Evolutionary conservation across 2,797 vertebrate species (phyloP), one percentile per base, ranked within the genome.

Genomic region (Dermochelys coriacea): DNA sequence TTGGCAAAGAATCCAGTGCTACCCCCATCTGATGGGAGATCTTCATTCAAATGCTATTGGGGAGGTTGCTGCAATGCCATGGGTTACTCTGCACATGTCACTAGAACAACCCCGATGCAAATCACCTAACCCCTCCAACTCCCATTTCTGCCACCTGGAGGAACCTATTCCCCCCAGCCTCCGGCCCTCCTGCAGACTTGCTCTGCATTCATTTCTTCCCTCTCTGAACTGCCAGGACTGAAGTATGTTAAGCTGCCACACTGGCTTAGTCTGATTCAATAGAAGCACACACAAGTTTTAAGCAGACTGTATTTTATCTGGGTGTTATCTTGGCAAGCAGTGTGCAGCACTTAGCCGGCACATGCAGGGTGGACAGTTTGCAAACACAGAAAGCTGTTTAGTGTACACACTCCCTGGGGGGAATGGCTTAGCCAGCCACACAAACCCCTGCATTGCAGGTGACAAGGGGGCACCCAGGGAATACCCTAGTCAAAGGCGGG

Each of bases 241-340:
- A 86, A 97, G 94, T 80, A 0, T 80, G 95, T 96, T 94, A 93
- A 96, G 81, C 82, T 97, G 96, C 89, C 96, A 97, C 54, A 1
- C 25, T 0, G 77, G 88, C 83, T 97, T 94, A 94, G 91, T 89
- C 61, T 74, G 93, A 95, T 82, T 81, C 90, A 6, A 16, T 18
- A 75, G 25, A 29, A 92, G 90, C 90, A 2, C 93, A 87, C 80
- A 37, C 83, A 95, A 94, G 94, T 97, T 97, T 97, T 61, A 97
- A 95, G 87, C 85, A 41, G 96, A 1, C 55, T 14, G 79, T 61
- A 8, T 89, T 90, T 86, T 51, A 87, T 14, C 55, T 14, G 0
- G 78, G 91, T 8, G 23, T 89, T 89, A 82, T 91, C 92, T 85
- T 9, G 84, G 95, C 85, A 79, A 88, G 94, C 50, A 14, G 29